These are phyloP conservation scores for Gryon sp. DNA, from an alignment of 1,140 invertebrate genomes.

Conservation along the genomic window DNA sequence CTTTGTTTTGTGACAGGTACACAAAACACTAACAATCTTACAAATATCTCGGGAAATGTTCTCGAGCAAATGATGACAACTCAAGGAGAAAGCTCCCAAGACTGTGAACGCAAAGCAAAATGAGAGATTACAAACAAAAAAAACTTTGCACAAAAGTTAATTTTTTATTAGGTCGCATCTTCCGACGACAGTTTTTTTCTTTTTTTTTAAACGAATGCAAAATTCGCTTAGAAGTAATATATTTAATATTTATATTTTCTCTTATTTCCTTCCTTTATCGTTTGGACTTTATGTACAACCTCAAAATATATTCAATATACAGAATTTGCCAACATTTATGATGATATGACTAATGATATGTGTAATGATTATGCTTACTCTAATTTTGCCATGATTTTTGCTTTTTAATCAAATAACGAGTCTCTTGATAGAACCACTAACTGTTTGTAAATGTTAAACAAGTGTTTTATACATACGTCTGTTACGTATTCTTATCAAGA, in stretches of 20 bases:
- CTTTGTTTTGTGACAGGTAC: conserved; percentile 30
- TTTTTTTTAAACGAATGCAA: background rate
- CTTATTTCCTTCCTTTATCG: too few relatives aligned
- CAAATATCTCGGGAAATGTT: background rate
- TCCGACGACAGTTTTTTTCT: conserved; percentile 8
- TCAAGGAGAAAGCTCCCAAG: conserved; percentile 15
- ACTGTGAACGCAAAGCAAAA: conserved; percentile 7
- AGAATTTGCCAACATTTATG: conserved; percentile 26
- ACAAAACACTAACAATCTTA: conserved; percentile 19
- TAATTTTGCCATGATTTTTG: conserved; percentile 7
- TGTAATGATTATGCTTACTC: conserved; percentile 40
- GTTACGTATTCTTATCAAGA: too few relatives aligned
- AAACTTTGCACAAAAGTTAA: conserved; percentile 14
- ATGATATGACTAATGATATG: conserved; percentile 58
- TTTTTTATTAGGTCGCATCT: conserved; percentile 22
- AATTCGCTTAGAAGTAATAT: background rate
- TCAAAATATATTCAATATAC: conserved; percentile 52
- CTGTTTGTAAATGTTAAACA: too few relatives aligned
- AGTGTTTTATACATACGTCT: too few relatives aligned
- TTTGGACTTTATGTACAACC: conserved; percentile 30
- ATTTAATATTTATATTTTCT: background rate
- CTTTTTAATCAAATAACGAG: conserved; percentile 15
- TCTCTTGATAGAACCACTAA: too few relatives aligned
- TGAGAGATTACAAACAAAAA: background rate
- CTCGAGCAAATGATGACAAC: conserved; percentile 8